Evolutionary conservation across 2,113 vertebrate genomes (phyloP).

Genomic region (Oreochromis tanganicae): DNA sequence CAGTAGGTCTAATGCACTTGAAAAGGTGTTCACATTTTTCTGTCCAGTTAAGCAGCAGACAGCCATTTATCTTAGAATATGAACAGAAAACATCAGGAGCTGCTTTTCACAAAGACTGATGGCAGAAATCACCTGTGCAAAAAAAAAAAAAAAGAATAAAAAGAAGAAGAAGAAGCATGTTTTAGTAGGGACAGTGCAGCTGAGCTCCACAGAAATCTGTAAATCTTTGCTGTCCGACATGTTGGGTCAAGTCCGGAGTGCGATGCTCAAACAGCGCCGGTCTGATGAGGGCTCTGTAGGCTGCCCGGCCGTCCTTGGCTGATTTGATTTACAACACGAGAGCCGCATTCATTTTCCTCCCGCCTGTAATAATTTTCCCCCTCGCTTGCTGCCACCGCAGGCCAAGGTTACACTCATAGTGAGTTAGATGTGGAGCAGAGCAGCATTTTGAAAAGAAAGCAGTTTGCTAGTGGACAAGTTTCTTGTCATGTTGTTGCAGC

Average conservation of each 20-base stretch:
- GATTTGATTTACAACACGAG: conserved; percentile 31
- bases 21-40: not conserved
- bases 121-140: not conserved
- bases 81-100: not conserved
- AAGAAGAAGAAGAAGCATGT: not conserved
- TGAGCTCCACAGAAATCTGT: not conserved
- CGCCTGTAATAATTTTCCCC: conserved; percentile 33
- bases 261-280: not conserved
- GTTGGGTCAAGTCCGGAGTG: not conserved
- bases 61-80: not conserved
- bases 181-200: not conserved
- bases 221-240: not conserved
- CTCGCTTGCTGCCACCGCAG: not conserved
- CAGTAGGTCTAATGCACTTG: not conserved
- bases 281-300: conserved; percentile 26
- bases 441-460: not conserved
- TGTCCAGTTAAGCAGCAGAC: not conserved
- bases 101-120: not conserved
- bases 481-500: not conserved
- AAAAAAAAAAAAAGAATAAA: not conserved
- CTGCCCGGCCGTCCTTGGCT: conserved; percentile 11
- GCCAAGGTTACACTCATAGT: conserved; percentile 41
- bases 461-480: not conserved
- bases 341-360: conserved; percentile 12
- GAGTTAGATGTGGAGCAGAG: conserved; percentile 9